These are phyloP conservation scores for Luffia ferchaultella DNA, from an alignment of 2,888 invertebrate genomes.

Conservation along the genomic window DNA sequence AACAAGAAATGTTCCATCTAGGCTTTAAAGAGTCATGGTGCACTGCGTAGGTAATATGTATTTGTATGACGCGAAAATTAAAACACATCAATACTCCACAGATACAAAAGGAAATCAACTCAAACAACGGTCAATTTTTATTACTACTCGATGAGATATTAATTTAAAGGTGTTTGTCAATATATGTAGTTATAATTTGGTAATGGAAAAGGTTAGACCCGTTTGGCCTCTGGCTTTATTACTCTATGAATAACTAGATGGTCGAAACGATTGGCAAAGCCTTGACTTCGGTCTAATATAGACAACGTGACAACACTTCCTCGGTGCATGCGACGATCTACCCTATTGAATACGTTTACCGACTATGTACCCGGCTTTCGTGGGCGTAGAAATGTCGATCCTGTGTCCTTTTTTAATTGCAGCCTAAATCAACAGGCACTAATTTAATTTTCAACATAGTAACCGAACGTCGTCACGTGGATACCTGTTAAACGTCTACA, in stretches of 20 bases:
- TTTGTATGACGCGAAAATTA: too few species aligned
- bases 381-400: slow-evolving; percentile 19
- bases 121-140: too few species aligned
- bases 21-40: slow-evolving; percentile 46
- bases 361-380: slow-evolving; percentile 30
- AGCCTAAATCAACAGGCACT: too few species aligned
- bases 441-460: too few species aligned
- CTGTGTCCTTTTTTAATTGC: too few species aligned
- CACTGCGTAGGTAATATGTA: too few species aligned
- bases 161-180: too few species aligned
- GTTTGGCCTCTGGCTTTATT: slow-evolving; percentile 49
- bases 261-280: slow-evolving; percentile 54
- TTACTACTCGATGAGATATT: too few species aligned
- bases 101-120: too few species aligned
- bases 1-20: slow-evolving; percentile 60
- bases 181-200: too few species aligned
- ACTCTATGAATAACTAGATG: slow-evolving; percentile 52
- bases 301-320: slow-evolving; percentile 55
- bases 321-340: slow-evolving; percentile 42
- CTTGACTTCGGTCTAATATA: slow-evolving; percentile 58
- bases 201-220: slow-evolving; percentile 30
- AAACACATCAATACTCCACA: too few species aligned
- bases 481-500: slow-evolving; percentile 3
- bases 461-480: slow-evolving; percentile 13
- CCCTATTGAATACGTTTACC: slow-evolving; percentile 41